Percentiles rank a stretch among this genome's conserved stretches.
Evolutionary conservation across 2,797 vertebrate genomes (phyloP).

Genomic region (Periparus ater): DNA sequence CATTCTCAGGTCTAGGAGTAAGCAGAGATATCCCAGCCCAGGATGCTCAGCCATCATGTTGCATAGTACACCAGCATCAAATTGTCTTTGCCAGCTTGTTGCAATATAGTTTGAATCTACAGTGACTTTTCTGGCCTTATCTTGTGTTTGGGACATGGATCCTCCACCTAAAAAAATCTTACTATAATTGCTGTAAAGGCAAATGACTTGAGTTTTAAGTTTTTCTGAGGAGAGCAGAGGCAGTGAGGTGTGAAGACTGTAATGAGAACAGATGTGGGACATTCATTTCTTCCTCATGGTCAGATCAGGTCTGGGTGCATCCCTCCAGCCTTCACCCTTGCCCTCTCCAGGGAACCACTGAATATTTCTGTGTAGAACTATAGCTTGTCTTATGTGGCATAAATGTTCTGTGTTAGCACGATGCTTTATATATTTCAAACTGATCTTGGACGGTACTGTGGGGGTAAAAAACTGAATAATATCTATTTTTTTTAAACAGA

Average conservation of each 20-base stretch:
- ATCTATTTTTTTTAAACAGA: constrained; percentile 81
- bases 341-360: background rate
- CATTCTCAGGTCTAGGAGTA: background rate
- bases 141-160: background rate
- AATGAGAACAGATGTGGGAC: background rate
- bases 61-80: background rate
- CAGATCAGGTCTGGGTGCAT: background rate
- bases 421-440: constrained; percentile 62
- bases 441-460: constrained; percentile 64
- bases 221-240: background rate
- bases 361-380: background rate
- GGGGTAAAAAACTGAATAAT: constrained; percentile 76
- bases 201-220: background rate
- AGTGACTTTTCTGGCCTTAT: background rate
- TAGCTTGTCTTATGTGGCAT: background rate
- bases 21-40: background rate
- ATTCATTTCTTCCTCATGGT: background rate
- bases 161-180: background rate
- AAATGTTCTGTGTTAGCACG: constrained; percentile 50
- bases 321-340: background rate
- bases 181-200: background rate
- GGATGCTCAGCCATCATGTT: background rate
- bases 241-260: background rate
- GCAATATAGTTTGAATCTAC: background rate
- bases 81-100: background rate